Conservation (phyloP, 2,888 invertebrate species). For the Lasioglossum malachurum region DNA sequence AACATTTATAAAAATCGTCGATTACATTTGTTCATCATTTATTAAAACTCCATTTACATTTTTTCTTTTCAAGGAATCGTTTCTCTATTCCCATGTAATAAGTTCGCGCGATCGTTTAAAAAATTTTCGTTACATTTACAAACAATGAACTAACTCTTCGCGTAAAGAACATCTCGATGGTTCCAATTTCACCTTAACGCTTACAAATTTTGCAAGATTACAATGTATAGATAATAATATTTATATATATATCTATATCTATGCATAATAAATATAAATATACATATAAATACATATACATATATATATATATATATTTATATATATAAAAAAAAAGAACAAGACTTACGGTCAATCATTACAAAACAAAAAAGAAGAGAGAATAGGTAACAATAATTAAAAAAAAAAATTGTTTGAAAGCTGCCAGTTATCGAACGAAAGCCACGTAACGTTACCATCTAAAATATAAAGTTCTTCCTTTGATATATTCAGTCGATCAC, state of each 20-base stretch:
- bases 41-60: constrained; percentile 36
- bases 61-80: constrained; percentile 14
- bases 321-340: constrained; percentile 59
- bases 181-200: constrained; percentile 57
- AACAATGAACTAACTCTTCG: not conserved
- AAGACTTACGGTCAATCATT: constrained; percentile 59
- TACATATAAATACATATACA: not conserved
- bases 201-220: constrained; percentile 65
- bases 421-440: constrained; percentile 82
- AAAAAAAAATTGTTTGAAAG: constrained; percentile 78
- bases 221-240: constrained; percentile 51
- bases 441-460: constrained; percentile 69
- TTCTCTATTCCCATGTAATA: not conserved
- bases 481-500: constrained; percentile 73
- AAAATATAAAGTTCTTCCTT: constrained; percentile 78
- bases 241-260: not conserved
- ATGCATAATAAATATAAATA: not conserved
- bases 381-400: constrained; percentile 76
- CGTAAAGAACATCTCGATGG: constrained; percentile 52
- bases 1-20: constrained; percentile 15
- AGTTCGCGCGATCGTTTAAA: constrained; percentile 10
- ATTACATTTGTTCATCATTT: constrained; percentile 2
- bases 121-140: constrained; percentile 17
- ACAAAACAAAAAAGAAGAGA: constrained; percentile 51
- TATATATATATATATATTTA: constrained; percentile 16